Conservation (phyloP, 2,113 vertebrate species). For the Tautogolabrus adspersus region DNA sequence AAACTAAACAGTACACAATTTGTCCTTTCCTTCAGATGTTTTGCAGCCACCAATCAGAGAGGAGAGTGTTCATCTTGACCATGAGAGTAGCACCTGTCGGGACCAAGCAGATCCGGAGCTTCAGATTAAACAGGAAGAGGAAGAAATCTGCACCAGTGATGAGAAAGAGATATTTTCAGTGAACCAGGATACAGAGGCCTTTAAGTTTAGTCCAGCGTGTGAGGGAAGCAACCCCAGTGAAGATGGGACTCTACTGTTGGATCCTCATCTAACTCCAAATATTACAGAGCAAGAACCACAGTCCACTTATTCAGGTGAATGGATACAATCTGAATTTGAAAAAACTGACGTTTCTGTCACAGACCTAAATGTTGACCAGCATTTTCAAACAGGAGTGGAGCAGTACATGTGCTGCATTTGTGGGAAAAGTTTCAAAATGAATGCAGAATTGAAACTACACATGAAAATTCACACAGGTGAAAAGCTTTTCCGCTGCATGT, state of each 20-base stretch:
- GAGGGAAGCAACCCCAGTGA: slow-evolving; percentile 1
- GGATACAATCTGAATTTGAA: not conserved
- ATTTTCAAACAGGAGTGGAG: not conserved
- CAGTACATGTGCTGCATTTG: not conserved
- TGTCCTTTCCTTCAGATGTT: not conserved
- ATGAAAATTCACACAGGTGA: not conserved
- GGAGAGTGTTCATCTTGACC: not conserved
- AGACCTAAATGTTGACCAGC: not conserved
- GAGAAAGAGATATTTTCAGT: not conserved
- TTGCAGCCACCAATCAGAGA: not conserved
- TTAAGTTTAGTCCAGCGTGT: not conserved
- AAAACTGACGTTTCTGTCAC: too few species aligned
- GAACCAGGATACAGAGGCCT: slow-evolving; percentile 11
- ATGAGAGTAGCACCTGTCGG: not conserved
- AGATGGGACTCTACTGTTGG: not conserved
- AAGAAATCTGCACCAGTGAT: not conserved
- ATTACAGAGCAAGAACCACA: not conserved
- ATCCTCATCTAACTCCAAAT: not conserved
- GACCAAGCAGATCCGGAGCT: not conserved
- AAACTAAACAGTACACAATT: not conserved
- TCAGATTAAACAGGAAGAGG: not conserved
- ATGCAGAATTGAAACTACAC: not conserved
- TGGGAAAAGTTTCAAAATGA: not conserved
- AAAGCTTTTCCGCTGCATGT: not conserved
- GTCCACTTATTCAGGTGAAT: not conserved